Evolutionary conservation across 2,113 vertebrate genomes (phyloP).

Genomic region (Oreochromis tanganicae): DNA sequence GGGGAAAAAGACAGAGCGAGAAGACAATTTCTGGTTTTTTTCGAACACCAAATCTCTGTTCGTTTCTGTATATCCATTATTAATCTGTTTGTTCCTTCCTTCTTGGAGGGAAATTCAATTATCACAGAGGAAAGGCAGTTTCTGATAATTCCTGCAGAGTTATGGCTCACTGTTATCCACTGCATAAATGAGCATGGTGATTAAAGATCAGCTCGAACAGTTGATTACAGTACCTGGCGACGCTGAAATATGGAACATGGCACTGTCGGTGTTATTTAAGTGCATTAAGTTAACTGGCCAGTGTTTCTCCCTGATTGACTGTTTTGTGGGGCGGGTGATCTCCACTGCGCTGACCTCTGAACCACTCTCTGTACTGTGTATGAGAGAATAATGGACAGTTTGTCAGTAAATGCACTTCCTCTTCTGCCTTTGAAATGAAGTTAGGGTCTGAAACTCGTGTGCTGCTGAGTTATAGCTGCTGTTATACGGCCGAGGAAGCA

Average conservation of each 20-base stretch:
- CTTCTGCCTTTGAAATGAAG: neutral
- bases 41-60: neutral
- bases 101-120: constrained; percentile 25
- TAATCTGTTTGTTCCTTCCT: constrained; percentile 1
- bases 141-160: constrained; percentile 32
- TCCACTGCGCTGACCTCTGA: neutral
- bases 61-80: constrained; percentile 37
- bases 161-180: neutral
- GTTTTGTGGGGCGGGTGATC: neutral
- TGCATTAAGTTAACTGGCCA: neutral
- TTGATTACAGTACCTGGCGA: neutral
- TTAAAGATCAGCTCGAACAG: neutral
- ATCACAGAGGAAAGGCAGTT: constrained; percentile 30
- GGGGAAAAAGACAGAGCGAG: neutral
- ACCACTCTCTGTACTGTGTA: neutral
- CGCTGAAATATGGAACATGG: neutral
- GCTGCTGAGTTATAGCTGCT: neutral
- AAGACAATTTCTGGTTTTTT: constrained; percentile 65
- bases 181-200: neutral
- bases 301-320: neutral
- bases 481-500: neutral
- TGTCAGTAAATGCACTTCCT: neutral
- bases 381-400: neutral
- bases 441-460: neutral
- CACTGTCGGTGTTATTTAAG: neutral